Evolutionary conservation across 2,797 vertebrate species (phyloP), one percentile per base, ranked within the genome.

Genomic region (Lophius americanus): DNA sequence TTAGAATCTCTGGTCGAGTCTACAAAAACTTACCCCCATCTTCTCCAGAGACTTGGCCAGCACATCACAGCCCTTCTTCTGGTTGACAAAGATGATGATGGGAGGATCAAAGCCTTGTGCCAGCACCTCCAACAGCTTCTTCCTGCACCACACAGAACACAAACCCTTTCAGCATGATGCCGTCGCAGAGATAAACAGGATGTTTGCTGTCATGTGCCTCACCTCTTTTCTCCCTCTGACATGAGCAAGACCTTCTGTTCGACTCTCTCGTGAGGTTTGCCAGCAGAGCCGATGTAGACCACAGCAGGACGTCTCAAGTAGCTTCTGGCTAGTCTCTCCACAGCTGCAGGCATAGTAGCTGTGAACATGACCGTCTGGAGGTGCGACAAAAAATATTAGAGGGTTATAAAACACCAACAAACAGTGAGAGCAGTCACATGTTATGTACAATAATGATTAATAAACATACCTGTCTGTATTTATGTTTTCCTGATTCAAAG

Each of bases 21-120:
- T 6, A 7, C 38, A 47, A 43, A 9, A 3, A 69, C 96, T 86
- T 85, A 99, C 97, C 88, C 98, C 98, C 97, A 99, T 98, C 90
- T 99, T 99, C 92, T 99, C 98, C 92, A 99, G 85, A 55, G 97
- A 99, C 82, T 99, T 99, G 1, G 98, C 97, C 94, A 99, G 85
- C 72, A 99, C 97, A 0, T 99, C 98, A 3, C 95, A 97, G 73
- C 98, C 98, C 83, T 99, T 99, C 95, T 99, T 99, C 89, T 99
- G 98, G 92, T 99, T 99, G 94, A 99, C 97, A 0, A 99, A 99
- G 86, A 99, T 99, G 87, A 99, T 99, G 89, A 99, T 99, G 54
- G 98, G 98, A 0, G 98, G 98, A 84, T 99, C 97, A 46, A 99
- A 99, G 59, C 97, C 98, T 51, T 94, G 94, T 0, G 96, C 90